Conservation (phyloP, 2,113 vertebrate species). For the Ptilonorhynchus violaceus region DNA sequence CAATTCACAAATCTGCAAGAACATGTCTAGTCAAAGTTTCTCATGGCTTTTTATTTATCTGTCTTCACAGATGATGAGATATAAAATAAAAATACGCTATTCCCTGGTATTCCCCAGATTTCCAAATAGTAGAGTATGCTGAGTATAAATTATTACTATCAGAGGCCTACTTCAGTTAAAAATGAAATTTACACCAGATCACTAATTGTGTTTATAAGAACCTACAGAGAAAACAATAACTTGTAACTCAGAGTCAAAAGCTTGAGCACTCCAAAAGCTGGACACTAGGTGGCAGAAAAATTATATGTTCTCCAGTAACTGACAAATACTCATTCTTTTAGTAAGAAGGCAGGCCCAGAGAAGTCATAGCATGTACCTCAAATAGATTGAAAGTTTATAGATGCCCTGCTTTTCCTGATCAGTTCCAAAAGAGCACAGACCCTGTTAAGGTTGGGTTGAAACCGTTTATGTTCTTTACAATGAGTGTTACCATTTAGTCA, state of each 20-base stretch:
- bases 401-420: neutral
- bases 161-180: neutral
- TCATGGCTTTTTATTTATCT: neutral
- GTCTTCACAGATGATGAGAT: neutral
- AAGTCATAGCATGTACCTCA: neutral
- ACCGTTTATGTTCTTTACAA: neutral
- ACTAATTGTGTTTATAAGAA: neutral
- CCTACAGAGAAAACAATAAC: neutral
- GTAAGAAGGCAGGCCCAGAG: neutral
- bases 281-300: constrained; percentile 59
- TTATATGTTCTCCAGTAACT: neutral
- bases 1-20: neutral
- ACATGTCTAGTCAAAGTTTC: neutral
- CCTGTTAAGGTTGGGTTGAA: neutral
- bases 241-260: neutral
- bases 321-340: accelerated
- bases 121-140: neutral
- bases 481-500: accelerated
- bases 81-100: neutral
- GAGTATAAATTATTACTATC: neutral
- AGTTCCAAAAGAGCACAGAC: neutral
- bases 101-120: neutral
- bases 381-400: neutral
- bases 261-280: neutral
- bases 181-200: neutral